These are phyloP conservation scores for Parnassius glacialis DNA, from an alignment of 2,888 invertebrate species.

Conservation along the genomic window DNA sequence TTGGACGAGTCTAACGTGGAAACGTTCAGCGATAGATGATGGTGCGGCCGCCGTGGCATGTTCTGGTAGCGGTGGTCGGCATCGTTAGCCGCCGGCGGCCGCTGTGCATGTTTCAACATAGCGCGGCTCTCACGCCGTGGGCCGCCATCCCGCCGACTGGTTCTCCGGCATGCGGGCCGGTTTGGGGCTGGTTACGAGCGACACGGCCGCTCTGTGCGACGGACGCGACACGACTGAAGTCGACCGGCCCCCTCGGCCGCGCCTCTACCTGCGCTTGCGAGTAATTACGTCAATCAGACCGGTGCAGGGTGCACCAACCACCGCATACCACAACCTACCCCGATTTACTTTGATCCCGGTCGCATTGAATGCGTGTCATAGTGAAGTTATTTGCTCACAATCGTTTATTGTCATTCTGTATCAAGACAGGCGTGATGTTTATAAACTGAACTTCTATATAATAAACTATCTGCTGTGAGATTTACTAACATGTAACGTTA, in stretches of 20 bases:
- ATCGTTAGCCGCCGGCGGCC: slow-evolving; percentile 78
- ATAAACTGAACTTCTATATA: neutral
- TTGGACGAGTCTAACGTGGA: slow-evolving; percentile 85
- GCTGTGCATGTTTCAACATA: slow-evolving; percentile 88
- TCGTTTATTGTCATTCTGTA: slow-evolving; percentile 7
- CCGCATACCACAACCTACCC: slow-evolving; percentile 25
- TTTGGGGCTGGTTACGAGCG: slow-evolving; percentile 30
- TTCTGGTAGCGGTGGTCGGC: slow-evolving; percentile 79
- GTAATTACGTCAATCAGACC: slow-evolving; percentile 58
- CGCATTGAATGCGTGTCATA: slow-evolving; percentile 10
- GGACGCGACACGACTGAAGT: slow-evolving; percentile 57
- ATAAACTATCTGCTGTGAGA: no score
- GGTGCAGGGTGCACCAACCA: slow-evolving; percentile 49
- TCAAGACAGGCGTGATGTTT: neutral
- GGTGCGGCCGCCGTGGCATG: slow-evolving; percentile 81
- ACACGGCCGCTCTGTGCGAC: slow-evolving; percentile 51
- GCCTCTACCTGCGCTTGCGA: slow-evolving; percentile 52
- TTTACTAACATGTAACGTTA: no score
- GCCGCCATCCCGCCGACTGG: slow-evolving; percentile 72
- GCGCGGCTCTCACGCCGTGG: slow-evolving; percentile 65
- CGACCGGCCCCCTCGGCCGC: slow-evolving; percentile 26
- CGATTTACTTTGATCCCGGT: slow-evolving; percentile 1
- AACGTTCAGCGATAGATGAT: slow-evolving; percentile 84
- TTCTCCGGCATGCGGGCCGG: slow-evolving; percentile 64
- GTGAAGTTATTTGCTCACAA: slow-evolving; percentile 14